Evolutionary conservation across 2,113 vertebrate species (phyloP), one percentile per base, ranked within the genome.

Genomic region (Cyphomyrus discorhynchus): DNA sequence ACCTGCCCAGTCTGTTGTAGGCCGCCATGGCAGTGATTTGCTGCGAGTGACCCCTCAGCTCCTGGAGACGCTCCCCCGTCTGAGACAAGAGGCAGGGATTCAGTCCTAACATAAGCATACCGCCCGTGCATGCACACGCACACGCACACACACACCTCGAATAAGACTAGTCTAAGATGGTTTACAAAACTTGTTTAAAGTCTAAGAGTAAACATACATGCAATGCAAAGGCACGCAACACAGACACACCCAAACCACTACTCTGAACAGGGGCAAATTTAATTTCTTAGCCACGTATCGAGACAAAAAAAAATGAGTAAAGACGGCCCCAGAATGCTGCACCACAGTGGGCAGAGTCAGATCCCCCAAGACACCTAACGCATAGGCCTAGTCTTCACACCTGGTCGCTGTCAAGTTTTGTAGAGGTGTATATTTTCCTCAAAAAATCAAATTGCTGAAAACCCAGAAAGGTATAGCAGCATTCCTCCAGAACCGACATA

Each of bases 11-110:
- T 31, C 93, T 91, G 62, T 91, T 94, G 94, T 98, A 96, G 31
- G 96, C 92, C 91, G 92, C 93, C 86, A 99, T 94, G 91, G 98
- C 97, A 35, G 98, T 99, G 92, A 99, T 98, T 93, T 99, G 98
- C 90, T 98, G 98, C 10, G 96, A 96, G 90, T 99, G 98, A 52
- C 97, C 98, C 88, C 93, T 94, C 90, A 99, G 95, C 91, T 98
- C 98, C 93, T 95, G 84, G 90, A 99, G 94, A 89, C 97, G 96
- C 94, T 99, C 97, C 77, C 98, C 98, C 0, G 96, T 99, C 98
- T 99, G 93, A 93, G 94, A 89, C 15, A 89, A 82, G 62, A 66
- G 17, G 90, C 46, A 88, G 31, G 90, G 62, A 13, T 39, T 87
- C 27, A 87, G 70, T 27, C 31, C 3, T 27, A 46, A 24, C 84